phyloP scores from a whole-genome alignment of 2,888 invertebrate species.

The Elgonia sp. region DNA sequence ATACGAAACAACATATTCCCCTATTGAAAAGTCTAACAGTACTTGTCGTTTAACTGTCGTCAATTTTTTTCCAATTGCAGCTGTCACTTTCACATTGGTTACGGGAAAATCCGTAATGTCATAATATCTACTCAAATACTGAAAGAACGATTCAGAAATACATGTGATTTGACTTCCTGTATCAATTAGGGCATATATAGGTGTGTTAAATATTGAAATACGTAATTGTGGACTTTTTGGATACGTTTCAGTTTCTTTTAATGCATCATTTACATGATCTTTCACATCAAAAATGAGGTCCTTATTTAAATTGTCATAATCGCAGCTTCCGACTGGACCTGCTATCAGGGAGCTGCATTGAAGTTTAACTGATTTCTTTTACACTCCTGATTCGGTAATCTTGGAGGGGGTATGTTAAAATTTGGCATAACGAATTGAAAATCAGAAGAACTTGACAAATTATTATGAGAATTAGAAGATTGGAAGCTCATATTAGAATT shows the following conservation, averaged over 20 bases:
- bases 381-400: too few relatives aligned
- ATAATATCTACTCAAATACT: constrained; percentile 29
- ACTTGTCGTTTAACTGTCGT: constrained; percentile 27
- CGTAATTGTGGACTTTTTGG: constrained; percentile 10
- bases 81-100: constrained; percentile 1
- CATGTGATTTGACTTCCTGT: constrained; percentile 6
- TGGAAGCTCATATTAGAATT: too few relatives aligned
- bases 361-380: neutral
- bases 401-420: too few relatives aligned
- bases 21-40: constrained; percentile 16
- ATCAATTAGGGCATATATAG: constrained; percentile 13
- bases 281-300: constrained; percentile 15
- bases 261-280: neutral
- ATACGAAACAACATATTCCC: neutral
- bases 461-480: too few relatives aligned
- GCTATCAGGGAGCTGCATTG: constrained; percentile 5
- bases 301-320: constrained; percentile 3
- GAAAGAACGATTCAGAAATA: constrained; percentile 18
- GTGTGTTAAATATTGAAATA: neutral
- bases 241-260: neutral
- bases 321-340: constrained; percentile 21
- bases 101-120: constrained; percentile 23
- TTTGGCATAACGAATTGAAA: too few relatives aligned
- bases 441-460: too few relatives aligned
- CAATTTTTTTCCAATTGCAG: constrained; percentile 32